Conservation (phyloP, 2,888 invertebrate species). For the Himalopsyche japonica region DNA sequence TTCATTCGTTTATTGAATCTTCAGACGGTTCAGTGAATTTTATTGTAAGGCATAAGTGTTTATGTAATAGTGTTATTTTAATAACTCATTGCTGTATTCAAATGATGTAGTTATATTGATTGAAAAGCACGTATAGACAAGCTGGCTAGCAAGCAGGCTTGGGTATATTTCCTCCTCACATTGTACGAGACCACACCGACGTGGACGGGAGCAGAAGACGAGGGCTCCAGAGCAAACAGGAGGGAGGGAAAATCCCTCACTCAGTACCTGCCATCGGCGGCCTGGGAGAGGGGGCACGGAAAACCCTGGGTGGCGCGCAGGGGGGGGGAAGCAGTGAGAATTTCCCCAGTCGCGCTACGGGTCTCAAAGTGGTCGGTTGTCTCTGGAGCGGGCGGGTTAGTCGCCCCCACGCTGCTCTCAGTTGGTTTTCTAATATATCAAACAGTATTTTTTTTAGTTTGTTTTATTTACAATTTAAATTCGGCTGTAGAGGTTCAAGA, state of each 20-base stretch:
- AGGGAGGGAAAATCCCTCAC: constrained; percentile 7
- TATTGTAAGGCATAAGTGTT: no score
- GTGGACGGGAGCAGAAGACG: background rate
- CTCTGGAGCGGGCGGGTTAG: constrained; percentile 1
- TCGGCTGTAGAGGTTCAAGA: background rate
- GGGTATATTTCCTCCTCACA: background rate
- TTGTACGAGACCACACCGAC: background rate
- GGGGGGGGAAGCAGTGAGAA: background rate
- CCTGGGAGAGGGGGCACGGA: background rate
- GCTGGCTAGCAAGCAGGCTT: no score
- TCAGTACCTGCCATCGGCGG: background rate
- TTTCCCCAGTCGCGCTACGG: constrained; percentile 16
- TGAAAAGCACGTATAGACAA: no score
- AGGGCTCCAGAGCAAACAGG: background rate
- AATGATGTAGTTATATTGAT: no score
- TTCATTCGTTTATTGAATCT: no score
- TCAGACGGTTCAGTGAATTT: no score
- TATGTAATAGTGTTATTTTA: no score
- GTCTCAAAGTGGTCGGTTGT: constrained; percentile 1
- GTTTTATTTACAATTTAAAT: background rate
- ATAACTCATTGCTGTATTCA: no score
- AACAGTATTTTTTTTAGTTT: background rate
- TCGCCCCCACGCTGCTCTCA: background rate
- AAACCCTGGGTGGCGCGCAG: background rate
- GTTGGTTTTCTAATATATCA: background rate